A percentile compares a stretch with the other conserved stretches of the same genome.
phyloP scores from a whole-genome alignment of 2,797 vertebrate species.

The Cichlasoma orientale region DNA sequence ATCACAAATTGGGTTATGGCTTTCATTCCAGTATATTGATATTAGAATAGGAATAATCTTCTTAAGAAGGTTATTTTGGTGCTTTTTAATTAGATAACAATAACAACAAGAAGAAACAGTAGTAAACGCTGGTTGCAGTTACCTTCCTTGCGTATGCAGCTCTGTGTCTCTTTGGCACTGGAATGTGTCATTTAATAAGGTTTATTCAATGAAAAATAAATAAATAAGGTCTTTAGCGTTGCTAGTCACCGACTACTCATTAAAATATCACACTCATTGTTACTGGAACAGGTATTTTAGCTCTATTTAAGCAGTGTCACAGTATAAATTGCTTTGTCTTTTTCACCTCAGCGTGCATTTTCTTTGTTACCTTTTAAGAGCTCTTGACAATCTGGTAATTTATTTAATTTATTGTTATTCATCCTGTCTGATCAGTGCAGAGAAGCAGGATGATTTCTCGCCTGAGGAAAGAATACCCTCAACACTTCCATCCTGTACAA shows the following conservation, averaged over 20 bases:
- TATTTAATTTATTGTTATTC: conserved; percentile 8
- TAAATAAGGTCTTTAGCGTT: neutral
- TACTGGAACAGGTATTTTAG: neutral
- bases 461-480: neutral
- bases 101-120: conserved; percentile 6
- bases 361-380: neutral
- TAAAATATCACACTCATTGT: neutral
- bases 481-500: neutral
- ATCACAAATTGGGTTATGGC: conserved; percentile 45
- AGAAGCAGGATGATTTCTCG: neutral
- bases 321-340: neutral
- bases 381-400: neutral
- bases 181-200: neutral
- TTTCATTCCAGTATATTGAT: conserved; percentile 41
- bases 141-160: neutral
- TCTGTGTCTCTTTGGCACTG: neutral
- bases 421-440: neutral
- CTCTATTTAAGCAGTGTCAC: neutral
- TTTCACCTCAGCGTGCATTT: neutral
- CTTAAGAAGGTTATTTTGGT: conserved; percentile 41
- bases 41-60: conserved; percentile 58
- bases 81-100: conserved; percentile 45
- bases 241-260: neutral
- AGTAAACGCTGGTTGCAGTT: conserved; percentile 7
- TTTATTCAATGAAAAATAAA: conserved; percentile 14